These are phyloP conservation scores for Zaprionus capensis DNA, from an alignment of 1,140 invertebrate genomes.

Conservation along the genomic window DNA sequence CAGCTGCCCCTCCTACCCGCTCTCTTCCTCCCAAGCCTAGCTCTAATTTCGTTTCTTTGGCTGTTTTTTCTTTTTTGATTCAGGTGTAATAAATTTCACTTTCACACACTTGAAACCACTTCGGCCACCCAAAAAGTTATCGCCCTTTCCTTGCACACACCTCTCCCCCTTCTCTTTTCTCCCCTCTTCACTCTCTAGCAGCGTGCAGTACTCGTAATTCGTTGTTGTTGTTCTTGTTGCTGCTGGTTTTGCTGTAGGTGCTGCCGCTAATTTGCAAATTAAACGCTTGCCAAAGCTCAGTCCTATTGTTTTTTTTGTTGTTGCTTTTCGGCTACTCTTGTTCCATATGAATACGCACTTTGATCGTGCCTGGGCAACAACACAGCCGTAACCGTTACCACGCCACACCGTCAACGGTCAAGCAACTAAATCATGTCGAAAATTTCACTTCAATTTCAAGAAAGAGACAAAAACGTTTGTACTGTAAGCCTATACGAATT, in stretches of 20 bases:
- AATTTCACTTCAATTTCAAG: constrained; percentile 67
- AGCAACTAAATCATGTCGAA: constrained; percentile 68
- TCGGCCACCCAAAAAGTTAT: constrained; percentile 53
- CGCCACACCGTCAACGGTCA: constrained; percentile 25
- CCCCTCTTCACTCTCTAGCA: background rate
- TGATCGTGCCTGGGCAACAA: constrained; percentile 5
- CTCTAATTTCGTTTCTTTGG: constrained; percentile 71
- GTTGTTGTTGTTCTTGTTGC: constrained; percentile 19
- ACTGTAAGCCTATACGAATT: background rate
- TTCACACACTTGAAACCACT: constrained; percentile 62
- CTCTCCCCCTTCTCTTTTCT: background rate
- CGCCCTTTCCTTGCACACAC: constrained; percentile 14
- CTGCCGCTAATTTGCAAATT: constrained; percentile 63
- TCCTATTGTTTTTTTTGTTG: constrained; percentile 15
- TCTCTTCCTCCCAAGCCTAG: constrained; percentile 10
- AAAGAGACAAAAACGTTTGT: constrained; percentile 1
- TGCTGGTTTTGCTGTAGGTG: constrained; percentile 17
- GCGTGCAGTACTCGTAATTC: constrained; percentile 24
- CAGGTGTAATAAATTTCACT: constrained; percentile 80
- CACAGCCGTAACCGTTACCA: constrained; percentile 11
- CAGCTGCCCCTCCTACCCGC: background rate
- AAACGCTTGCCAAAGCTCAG: constrained; percentile 39
- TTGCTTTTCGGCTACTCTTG: constrained; percentile 40
- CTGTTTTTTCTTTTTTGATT: constrained; percentile 22
- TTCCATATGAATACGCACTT: constrained; percentile 71